These are phyloP conservation scores for Alethe castanea DNA, from an alignment of 2,113 vertebrate genomes.

Conservation along the genomic window DNA sequence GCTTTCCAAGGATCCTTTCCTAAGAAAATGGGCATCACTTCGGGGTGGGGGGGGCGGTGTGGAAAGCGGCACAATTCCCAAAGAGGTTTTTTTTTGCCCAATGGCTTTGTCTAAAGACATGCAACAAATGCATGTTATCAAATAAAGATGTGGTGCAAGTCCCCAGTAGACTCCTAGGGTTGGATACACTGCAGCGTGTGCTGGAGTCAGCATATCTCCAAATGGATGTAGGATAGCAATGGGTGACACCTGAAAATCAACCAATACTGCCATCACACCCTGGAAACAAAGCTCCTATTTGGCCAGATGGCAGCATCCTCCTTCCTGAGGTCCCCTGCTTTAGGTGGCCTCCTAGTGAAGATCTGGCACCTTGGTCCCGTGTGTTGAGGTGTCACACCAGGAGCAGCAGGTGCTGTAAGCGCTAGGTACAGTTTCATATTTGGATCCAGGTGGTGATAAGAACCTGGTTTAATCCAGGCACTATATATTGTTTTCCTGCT, in stretches of 20 bases:
- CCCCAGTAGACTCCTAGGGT: neutral
- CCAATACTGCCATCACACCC: neutral
- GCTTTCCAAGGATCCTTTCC: conserved; percentile 7
- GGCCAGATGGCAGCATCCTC: neutral
- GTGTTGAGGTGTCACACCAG: neutral
- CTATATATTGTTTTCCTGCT: neutral
- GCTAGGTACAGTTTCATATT: neutral
- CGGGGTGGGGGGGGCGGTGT: neutral
- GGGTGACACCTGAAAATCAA: neutral
- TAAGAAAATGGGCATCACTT: neutral
- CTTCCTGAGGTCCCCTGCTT: neutral
- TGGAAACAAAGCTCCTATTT: neutral
- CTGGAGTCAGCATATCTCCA: neutral
- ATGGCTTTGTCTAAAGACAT: neutral
- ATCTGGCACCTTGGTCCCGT: neutral
- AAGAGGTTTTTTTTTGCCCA: neutral
- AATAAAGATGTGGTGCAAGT: neutral
- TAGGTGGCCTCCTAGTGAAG: neutral
- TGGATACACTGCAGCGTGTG: neutral
- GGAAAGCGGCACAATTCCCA: neutral
- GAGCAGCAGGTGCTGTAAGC: neutral
- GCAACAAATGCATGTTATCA: neutral
- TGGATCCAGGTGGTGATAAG: neutral
- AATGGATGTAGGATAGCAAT: neutral
- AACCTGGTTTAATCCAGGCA: neutral